Conservation (phyloP, 2,113 vertebrate genomes). For the Callaeas wilsoni region DNA sequence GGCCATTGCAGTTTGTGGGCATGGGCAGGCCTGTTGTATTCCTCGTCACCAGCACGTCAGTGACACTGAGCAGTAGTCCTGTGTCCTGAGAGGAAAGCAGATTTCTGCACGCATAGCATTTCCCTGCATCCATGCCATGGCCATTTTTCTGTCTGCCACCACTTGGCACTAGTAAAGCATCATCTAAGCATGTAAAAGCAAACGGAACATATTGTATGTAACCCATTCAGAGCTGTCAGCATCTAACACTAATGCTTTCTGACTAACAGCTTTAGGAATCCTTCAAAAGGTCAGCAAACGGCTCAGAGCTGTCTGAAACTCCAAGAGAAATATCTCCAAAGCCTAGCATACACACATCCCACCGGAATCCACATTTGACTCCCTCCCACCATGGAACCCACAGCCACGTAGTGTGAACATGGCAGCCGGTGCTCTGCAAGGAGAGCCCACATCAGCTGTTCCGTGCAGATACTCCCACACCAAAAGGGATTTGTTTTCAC, state of each 20-base stretch:
- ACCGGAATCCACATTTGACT: background rate
- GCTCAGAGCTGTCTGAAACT: background rate
- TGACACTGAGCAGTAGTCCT: background rate
- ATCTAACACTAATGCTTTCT: background rate
- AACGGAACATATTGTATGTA: background rate
- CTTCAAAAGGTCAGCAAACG: background rate
- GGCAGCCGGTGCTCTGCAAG: background rate
- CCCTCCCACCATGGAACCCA: background rate
- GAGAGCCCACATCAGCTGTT: background rate
- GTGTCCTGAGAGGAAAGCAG: background rate
- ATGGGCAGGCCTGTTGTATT: background rate
- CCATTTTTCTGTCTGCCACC: background rate
- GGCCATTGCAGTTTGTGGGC: background rate
- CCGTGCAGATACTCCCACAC: background rate
- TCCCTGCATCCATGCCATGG: background rate
- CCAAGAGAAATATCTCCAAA: background rate
- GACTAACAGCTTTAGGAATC: background rate
- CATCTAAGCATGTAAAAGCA: background rate
- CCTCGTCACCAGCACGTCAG: background rate
- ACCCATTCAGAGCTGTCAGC: background rate
- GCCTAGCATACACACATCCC: background rate
- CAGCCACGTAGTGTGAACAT: fast-evolving
- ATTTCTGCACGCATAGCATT: background rate
- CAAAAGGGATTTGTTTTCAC: background rate
- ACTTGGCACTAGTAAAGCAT: background rate